A percentile compares a stretch with the other conserved stretches of the same genome.
Conservation (phyloP, 2,113 vertebrate species). For the Casuarius casuarius region DNA sequence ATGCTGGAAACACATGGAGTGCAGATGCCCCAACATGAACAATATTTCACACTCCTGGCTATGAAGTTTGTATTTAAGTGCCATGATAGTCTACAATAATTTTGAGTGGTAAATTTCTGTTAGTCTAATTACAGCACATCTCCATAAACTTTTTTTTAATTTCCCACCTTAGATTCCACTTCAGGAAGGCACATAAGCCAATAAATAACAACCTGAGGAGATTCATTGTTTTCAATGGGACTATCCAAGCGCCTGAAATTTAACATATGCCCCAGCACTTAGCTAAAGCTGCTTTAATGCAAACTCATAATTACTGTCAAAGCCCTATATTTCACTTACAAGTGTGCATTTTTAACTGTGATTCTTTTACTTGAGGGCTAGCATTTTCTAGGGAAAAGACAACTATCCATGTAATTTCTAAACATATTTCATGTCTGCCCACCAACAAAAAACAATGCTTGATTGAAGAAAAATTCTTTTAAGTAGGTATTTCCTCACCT, state of each 20-base stretch:
- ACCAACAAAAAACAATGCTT: not conserved
- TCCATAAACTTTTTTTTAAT: not conserved
- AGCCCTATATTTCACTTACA: not conserved
- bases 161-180: not conserved
- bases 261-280: not conserved
- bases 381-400: not conserved
- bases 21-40: not conserved
- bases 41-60: not conserved
- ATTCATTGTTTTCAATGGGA: not conserved
- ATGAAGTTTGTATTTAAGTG: not conserved
- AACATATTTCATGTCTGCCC: not conserved
- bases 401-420: not conserved
- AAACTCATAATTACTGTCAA: not conserved
- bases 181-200: not conserved
- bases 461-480: not conserved
- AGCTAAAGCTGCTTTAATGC: not conserved
- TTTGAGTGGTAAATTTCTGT: not conserved
- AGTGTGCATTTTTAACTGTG: not conserved
- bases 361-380: not conserved
- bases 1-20: not conserved
- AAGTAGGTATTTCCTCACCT: not conserved
- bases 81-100: not conserved
- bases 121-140: not conserved
- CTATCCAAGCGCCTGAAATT: not conserved
- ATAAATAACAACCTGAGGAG: not conserved